Evolutionary conservation across 2,113 vertebrate genomes (phyloP).

Genomic region (Cairina moschata): DNA sequence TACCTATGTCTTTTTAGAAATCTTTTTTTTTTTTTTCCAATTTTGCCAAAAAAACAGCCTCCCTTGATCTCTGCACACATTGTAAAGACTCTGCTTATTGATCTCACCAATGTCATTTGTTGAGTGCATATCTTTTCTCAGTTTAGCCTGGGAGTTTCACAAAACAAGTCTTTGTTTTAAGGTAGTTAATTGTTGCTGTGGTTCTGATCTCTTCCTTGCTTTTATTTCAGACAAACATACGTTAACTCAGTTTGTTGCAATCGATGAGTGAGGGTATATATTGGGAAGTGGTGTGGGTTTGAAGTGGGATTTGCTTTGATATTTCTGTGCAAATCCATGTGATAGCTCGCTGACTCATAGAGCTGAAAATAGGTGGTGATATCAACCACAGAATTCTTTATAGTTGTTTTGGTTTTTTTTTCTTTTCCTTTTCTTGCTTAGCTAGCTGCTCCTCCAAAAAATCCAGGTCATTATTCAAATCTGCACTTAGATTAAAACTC

Average conservation of each 20-base stretch:
- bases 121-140: not conserved
- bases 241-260: not conserved
- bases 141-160: not conserved
- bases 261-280: conserved; percentile 57
- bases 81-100: rapidly evolving
- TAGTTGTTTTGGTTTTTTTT: not conserved
- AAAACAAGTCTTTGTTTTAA: not conserved
- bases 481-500: conserved; percentile 35
- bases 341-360: conserved; percentile 61
- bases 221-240: conserved; percentile 9
- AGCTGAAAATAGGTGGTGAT: conserved; percentile 63
- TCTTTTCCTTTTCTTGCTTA: conserved; percentile 43
- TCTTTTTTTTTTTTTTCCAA: no score
- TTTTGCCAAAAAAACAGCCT: not conserved
- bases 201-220: not conserved
- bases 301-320: conserved; percentile 73
- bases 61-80: not conserved
- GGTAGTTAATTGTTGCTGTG: not conserved
- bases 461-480: conserved; percentile 67
- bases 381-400: conserved; percentile 42
- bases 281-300: conserved; percentile 71
- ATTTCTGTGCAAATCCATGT: conserved; percentile 70
- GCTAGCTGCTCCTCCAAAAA: conserved; percentile 49
- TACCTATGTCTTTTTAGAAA: not conserved
- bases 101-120: not conserved